Percentiles rank a stretch among this genome's conserved stretches.
Evolutionary conservation across 1,140 invertebrate species (phyloP).

Genomic region (Ylistrum balloti): DNA sequence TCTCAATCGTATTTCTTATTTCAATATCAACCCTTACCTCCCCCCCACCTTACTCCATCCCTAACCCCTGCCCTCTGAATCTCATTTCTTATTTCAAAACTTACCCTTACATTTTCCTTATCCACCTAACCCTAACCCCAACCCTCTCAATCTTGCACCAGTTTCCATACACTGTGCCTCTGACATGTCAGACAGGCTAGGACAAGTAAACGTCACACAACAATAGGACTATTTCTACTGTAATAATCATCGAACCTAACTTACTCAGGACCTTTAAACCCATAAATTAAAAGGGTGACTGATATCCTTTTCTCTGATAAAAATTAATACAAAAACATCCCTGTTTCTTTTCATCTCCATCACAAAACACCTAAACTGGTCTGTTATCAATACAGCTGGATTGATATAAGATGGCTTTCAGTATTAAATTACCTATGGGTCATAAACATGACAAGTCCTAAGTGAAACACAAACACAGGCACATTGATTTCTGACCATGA

Average conservation of each 20-base stretch:
- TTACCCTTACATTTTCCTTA: not conserved
- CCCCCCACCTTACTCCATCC: not conserved
- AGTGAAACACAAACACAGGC: not conserved
- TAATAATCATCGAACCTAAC: not conserved
- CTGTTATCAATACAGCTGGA: not conserved
- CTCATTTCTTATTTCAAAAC: too few relatives aligned
- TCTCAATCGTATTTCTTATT: not conserved
- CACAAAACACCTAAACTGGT: not conserved
- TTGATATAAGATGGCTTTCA: not conserved
- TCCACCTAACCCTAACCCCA: not conserved
- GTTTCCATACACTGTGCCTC: not conserved
- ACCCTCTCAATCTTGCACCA: not conserved
- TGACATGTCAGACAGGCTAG: not conserved
- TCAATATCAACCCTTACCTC: not conserved
- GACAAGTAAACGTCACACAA: not conserved
- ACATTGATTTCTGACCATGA: not conserved
- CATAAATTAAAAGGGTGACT: not conserved
- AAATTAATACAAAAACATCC: constrained; percentile 39
- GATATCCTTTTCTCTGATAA: not conserved
- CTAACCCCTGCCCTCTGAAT: not conserved
- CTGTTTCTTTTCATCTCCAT: not conserved
- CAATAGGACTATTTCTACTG: not conserved
- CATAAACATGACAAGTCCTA: not conserved
- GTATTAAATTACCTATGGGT: not conserved
- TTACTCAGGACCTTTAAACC: not conserved